Evolutionary conservation across 2,113 vertebrate genomes (phyloP).

Genomic region (Percopsis transmontana): DNA sequence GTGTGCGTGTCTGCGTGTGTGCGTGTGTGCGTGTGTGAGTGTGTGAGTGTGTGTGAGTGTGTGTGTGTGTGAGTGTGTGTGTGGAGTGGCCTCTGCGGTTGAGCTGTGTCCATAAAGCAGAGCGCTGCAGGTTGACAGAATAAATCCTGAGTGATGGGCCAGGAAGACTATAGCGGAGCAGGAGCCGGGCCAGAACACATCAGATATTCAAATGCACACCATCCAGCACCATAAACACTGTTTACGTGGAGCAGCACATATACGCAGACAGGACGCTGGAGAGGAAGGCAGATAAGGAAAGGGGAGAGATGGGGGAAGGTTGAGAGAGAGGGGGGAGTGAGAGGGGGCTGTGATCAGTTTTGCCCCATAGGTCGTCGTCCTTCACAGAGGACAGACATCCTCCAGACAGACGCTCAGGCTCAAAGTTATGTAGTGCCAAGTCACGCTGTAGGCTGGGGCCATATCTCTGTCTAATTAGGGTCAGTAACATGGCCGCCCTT

Average conservation of each 20-base stretch:
- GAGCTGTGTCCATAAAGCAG: slow-evolving; percentile 43
- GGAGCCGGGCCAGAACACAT: slow-evolving; percentile 41
- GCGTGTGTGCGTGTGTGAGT: too few relatives aligned
- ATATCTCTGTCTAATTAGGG: slow-evolving; percentile 68
- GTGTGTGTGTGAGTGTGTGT: background rate
- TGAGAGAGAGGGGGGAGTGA: slow-evolving; percentile 7
- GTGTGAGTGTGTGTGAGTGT: background rate
- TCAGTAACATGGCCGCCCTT: slow-evolving; percentile 41
- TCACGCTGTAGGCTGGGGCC: slow-evolving; percentile 51
- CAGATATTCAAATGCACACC: slow-evolving; percentile 56
- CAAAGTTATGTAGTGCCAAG: slow-evolving; percentile 64
- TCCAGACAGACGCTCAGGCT: slow-evolving; percentile 57
- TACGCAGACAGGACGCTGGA: background rate
- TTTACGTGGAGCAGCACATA: slow-evolving; percentile 45
- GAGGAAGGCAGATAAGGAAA: background rate
- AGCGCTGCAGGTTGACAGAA: slow-evolving; percentile 44
- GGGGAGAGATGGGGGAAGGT: background rate
- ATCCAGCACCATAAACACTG: slow-evolving; percentile 32
- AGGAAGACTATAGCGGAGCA: slow-evolving; percentile 15
- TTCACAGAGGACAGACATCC: slow-evolving; percentile 59
- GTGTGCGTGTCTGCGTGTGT: slow-evolving; percentile 11
- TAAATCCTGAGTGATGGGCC: slow-evolving; percentile 50
- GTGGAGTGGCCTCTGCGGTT: slow-evolving; percentile 52
- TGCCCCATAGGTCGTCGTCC: slow-evolving; percentile 43
- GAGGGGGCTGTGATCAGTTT: slow-evolving; percentile 57